phyloP scores from a whole-genome alignment of 1,140 invertebrate genomes.

The Sminthurinus signatus region DNA sequence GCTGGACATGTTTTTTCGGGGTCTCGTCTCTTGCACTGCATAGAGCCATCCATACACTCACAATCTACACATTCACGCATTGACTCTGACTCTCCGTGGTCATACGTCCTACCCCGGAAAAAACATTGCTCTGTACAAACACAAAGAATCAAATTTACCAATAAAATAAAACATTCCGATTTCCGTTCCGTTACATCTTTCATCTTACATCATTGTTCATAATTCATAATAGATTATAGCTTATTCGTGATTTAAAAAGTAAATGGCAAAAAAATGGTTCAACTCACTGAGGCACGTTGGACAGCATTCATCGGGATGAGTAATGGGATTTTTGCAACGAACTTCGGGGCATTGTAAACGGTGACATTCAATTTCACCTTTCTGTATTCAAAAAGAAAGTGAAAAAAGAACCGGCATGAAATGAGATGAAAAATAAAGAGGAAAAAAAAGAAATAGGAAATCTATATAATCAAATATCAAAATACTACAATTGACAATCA shows the following conservation, averaged over 20 bases:
- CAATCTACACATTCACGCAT: slow-evolving; percentile 67
- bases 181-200: too few species aligned
- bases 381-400: slow-evolving; percentile 49
- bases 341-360: slow-evolving; percentile 65
- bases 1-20: slow-evolving; percentile 68
- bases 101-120: slow-evolving; percentile 65
- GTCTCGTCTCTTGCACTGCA: slow-evolving; percentile 67
- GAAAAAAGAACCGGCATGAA: background rate
- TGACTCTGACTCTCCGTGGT: slow-evolving; percentile 70
- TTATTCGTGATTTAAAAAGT: too few species aligned
- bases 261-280: too few species aligned
- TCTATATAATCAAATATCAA: too few species aligned
- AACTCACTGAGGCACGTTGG: slow-evolving; percentile 73
- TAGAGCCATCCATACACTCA: slow-evolving; percentile 68
- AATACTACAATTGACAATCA: too few species aligned
- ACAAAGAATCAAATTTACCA: too few species aligned
- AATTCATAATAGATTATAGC: too few species aligned
- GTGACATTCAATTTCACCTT: slow-evolving; percentile 71
- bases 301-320: slow-evolving; percentile 71
- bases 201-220: too few species aligned
- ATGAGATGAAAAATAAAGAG: too few species aligned
- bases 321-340: slow-evolving; percentile 70
- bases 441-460: too few species aligned
- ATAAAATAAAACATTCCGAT: too few species aligned
- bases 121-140: slow-evolving; percentile 63